Conservation (phyloP, 2,888 invertebrate species). For the Xestia c-nigrum region DNA sequence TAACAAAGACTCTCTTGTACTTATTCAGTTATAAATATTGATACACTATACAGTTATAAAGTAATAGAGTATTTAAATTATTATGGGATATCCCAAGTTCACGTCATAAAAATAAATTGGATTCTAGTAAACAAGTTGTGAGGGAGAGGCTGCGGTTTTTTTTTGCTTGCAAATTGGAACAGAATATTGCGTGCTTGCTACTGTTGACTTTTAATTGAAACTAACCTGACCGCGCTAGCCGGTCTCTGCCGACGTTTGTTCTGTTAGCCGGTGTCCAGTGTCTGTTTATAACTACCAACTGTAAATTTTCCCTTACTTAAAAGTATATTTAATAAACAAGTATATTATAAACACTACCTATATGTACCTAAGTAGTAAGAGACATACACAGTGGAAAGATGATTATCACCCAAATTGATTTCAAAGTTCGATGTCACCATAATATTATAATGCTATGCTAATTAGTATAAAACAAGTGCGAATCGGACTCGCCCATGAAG, state of each 20-base stretch:
- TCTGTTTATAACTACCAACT: background rate
- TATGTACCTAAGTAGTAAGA: background rate
- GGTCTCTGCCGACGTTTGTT: background rate
- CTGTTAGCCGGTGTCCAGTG: constrained; percentile 10
- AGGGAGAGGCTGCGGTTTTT: constrained; percentile 2
- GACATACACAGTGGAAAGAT: background rate
- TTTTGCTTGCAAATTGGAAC: constrained; percentile 5
- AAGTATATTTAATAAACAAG: background rate
- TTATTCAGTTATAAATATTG: background rate
- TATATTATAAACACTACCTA: background rate
- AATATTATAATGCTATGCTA: background rate
- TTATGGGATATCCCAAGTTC: background rate
- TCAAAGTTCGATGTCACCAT: constrained; percentile 7
- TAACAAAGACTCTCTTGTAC: background rate
- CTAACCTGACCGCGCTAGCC: constrained; percentile 7
- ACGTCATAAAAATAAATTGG: constrained; percentile 16
- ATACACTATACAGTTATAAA: background rate
- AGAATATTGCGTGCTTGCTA: constrained; percentile 2
- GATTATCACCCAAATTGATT: background rate
- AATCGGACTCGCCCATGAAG: too few relatives aligned
- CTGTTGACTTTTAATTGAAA: constrained; percentile 41
- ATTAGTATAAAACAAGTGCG: too few relatives aligned
- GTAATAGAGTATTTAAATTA: background rate
- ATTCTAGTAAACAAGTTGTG: constrained; percentile 4
- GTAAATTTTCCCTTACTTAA: background rate